phyloP scores from a whole-genome alignment of 2,797 vertebrate species.

The Tympanoctomys barrerae region DNA sequence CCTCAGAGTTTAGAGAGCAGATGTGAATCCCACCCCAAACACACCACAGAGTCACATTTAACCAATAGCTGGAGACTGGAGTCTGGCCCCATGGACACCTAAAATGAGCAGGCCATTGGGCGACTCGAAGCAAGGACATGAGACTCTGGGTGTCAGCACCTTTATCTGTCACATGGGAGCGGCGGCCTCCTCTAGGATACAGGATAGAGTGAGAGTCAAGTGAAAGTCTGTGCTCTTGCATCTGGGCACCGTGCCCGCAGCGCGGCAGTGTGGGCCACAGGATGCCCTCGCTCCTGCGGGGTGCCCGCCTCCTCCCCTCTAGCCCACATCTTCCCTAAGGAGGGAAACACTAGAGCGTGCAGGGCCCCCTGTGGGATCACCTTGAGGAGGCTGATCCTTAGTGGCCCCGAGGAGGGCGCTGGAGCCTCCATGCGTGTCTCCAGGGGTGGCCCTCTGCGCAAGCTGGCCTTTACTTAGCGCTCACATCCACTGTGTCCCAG shows the following conservation, averaged over 20 bases:
- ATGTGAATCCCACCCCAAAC: background rate
- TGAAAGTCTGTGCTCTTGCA: background rate
- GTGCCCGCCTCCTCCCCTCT: background rate
- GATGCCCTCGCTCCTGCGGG: background rate
- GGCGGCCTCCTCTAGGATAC: rapidly evolving
- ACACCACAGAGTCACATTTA: background rate
- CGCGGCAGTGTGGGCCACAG: rapidly evolving
- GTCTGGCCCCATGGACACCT: background rate
- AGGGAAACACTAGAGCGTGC: background rate
- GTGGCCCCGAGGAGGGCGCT: too few species aligned
- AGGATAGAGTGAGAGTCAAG: background rate
- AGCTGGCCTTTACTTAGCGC: background rate
- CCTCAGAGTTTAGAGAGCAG: background rate
- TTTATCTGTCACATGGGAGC: background rate
- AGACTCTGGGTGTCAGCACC: background rate
- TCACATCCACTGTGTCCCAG: too few species aligned
- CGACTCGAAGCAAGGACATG: background rate
- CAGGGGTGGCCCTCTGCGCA: rapidly evolving
- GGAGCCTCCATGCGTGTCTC: background rate
- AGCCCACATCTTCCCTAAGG: background rate
- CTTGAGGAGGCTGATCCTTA: background rate
- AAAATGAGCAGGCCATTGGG: background rate
- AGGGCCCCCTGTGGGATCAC: too few species aligned
- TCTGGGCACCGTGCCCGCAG: background rate
- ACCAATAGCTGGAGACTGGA: background rate